Evolutionary conservation across 2,888 invertebrate genomes (phyloP).

Genomic region (Tipula vernalis): DNA sequence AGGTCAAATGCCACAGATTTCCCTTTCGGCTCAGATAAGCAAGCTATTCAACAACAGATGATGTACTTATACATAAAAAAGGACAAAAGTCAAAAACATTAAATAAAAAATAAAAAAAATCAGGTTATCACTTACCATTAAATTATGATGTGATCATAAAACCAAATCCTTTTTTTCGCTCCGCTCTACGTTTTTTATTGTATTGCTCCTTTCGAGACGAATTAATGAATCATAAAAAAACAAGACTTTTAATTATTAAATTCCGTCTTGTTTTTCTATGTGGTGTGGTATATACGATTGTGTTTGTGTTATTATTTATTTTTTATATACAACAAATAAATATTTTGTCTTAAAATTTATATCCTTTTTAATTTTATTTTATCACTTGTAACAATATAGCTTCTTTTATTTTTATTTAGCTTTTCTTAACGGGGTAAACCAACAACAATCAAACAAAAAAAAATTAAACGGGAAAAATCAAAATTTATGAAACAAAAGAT

Average conservation of each 20-base stretch:
- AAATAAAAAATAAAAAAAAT: background rate
- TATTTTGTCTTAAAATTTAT: background rate
- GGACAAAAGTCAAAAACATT: background rate
- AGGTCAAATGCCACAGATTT: background rate
- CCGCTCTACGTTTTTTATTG: background rate
- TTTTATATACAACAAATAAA: background rate
- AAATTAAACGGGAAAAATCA: background rate
- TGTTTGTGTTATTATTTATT: background rate
- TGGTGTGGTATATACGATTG: background rate
- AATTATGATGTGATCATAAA: background rate
- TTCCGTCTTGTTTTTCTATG: background rate
- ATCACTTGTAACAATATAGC: background rate
- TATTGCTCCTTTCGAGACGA: background rate
- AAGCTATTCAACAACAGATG: background rate
- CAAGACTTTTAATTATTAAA: background rate
- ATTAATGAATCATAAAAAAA: background rate
- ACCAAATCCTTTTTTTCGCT: background rate
- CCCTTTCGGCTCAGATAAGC: background rate
- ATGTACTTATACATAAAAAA: background rate
- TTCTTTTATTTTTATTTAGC: background rate
- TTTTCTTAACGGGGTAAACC: background rate
- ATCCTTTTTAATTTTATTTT: background rate
- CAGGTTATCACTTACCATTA: background rate
- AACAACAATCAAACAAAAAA: background rate
- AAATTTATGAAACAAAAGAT: background rate